Evolutionary conservation across 2,113 vertebrate genomes (phyloP).

Genomic region (Mobula hypostoma): DNA sequence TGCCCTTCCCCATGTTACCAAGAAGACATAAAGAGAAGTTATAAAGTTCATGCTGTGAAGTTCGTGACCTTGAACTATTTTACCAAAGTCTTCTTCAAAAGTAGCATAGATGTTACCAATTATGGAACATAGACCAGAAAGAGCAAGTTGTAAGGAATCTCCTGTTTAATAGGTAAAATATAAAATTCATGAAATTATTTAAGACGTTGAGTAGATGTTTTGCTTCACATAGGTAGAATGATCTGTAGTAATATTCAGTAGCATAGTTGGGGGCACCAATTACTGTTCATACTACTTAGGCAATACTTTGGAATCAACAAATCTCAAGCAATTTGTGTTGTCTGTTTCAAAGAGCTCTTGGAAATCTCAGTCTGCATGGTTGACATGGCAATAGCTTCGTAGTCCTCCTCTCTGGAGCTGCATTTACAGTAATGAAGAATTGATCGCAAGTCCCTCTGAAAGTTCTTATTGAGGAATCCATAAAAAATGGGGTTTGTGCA

Average conservation of each 20-base stretch:
- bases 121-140: neutral
- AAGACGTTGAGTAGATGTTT: neutral
- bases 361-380: conserved; percentile 80
- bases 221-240: no score
- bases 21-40: neutral
- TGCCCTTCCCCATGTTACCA: neutral
- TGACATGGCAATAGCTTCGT: conserved; percentile 80
- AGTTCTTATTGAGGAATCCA: conserved; percentile 81
- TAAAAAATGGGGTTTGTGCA: conserved; percentile 82
- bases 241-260: neutral
- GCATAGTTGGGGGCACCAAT: neutral
- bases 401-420: conserved; percentile 68
- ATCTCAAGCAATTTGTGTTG: conserved; percentile 45
- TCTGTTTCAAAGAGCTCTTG: conserved; percentile 71
- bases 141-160: neutral
- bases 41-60: neutral
- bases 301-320: neutral
- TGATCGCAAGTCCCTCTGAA: conserved; percentile 74
- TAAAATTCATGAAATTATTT: neutral
- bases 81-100: neutral
- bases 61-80: neutral
- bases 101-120: neutral
- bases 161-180: neutral
- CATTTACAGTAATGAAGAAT: conserved; percentile 74
- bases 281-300: neutral